These are phyloP conservation scores for Mixornis gularis DNA, from an alignment of 2,113 vertebrate genomes.

Conservation along the genomic window DNA sequence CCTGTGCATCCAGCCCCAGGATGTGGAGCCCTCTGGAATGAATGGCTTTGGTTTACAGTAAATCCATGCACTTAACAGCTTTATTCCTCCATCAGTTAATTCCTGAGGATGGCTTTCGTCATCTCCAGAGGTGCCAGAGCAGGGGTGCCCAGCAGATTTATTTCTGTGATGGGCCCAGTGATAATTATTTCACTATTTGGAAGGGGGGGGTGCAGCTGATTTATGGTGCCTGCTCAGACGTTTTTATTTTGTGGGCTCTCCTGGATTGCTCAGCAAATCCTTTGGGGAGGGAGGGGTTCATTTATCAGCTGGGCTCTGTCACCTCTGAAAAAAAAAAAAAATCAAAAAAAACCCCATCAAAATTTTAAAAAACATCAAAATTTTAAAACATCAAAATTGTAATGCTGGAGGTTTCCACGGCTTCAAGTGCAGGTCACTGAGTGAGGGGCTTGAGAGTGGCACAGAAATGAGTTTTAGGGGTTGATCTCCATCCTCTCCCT, in stretches of 20 bases:
- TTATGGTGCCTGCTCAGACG: background rate
- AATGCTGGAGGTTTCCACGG: background rate
- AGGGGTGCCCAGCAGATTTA: conserved; percentile 47
- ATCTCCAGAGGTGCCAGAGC: conserved; percentile 48
- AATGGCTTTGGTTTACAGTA: conserved; percentile 54
- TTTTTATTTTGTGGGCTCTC: background rate
- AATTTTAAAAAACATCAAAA: too few relatives aligned
- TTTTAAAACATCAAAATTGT: background rate
- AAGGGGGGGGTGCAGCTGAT: background rate
- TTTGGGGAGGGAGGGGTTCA: background rate
- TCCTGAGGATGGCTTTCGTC: conserved; percentile 58
- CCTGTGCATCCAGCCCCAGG: background rate
- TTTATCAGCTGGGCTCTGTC: background rate
- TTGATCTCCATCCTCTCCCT: background rate
- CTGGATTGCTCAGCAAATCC: background rate
- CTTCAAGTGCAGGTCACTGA: background rate
- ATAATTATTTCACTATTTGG: conserved; percentile 64
- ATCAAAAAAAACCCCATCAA: too few relatives aligned
- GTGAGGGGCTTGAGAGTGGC: background rate
- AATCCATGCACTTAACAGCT: conserved; percentile 64
- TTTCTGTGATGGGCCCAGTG: conserved; percentile 53
- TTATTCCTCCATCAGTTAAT: conserved; percentile 67
- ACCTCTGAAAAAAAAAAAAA: too few relatives aligned
- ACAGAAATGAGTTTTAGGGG: background rate
- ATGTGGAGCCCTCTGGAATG: background rate